Percentiles rank a stretch among this genome's conserved stretches.
Evolutionary conservation across 2,797 vertebrate genomes (phyloP).

Genomic region (Acipenser transmontanus): DNA sequence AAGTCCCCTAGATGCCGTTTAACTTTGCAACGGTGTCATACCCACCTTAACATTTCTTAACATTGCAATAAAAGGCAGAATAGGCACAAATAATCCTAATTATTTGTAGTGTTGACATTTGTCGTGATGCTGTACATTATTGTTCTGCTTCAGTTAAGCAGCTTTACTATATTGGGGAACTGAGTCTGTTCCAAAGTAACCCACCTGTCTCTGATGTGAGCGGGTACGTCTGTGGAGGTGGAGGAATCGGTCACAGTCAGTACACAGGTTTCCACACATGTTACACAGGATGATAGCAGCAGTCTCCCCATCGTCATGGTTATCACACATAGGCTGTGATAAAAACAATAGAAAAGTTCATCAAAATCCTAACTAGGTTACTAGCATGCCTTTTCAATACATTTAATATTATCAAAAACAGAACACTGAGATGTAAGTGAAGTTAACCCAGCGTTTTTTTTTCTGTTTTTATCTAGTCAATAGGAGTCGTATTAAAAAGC

Average conservation of each 20-base stretch:
- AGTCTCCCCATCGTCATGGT: constrained; percentile 96
- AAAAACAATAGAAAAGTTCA: neutral
- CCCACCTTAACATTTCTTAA: no score
- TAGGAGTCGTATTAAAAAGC: no score
- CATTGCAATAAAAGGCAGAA: no score
- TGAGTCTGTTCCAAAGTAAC: neutral
- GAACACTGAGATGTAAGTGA: constrained; percentile 1
- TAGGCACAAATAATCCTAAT: no score
- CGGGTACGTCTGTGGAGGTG: constrained; percentile 95
- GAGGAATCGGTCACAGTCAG: constrained; percentile 95
- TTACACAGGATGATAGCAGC: constrained; percentile 97
- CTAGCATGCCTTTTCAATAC: neutral
- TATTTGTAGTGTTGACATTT: no score
- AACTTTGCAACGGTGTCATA: no score
- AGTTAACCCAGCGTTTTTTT: neutral
- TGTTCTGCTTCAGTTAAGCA: no score
- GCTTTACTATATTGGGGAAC: no score
- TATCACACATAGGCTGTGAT: constrained; percentile 95
- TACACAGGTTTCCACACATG: constrained; percentile 92
- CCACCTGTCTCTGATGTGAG: constrained; percentile 95
- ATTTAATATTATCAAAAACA: neutral
- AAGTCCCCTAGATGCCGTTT: no score
- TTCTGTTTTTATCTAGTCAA: no score
- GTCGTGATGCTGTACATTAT: no score
- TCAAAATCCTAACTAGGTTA: neutral